Base-by-base conservation (phyloP, 2,888 invertebrate species). In the Synergus gifuensis region DNA sequence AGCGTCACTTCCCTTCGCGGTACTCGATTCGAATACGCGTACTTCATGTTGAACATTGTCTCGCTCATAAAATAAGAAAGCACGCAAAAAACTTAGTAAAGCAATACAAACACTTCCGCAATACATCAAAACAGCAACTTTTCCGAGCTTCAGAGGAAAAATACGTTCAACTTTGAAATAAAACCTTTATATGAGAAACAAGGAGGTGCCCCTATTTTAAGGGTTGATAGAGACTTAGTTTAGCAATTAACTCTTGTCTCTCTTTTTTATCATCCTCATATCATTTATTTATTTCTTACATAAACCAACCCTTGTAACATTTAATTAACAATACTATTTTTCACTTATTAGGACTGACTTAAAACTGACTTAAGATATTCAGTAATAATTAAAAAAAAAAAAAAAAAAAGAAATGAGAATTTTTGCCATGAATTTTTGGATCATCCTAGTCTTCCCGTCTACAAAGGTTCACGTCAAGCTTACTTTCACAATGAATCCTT, bases 31-130 rank as follows among this genome's bases (percentile, higher is more conserved):
- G 73, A 73, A 73, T 73, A n/a, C 73, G 40, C 54, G 73, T 73
- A 73, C 69, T 73, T 73, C 73, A 36, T 73, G 54, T 73, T 54
- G 73, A 73, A 73, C 73, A 73, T 73, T 54, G 73, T 73, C 16
- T 54, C 73, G 28, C 8, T 36, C 36, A 73, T 73, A 73, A 73
- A 73, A 73, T 54, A 18, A 67, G 46, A 46, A 73, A 73, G n/a
- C 22, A 22, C 60, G 2, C 60, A 73, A 73, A 73, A 36, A 73
- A 73, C 54, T 73, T 54, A 54, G 54, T 58, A 58, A 54, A 73
- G 11, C 36, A 16, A 11, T 22, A n/a, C 49, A 73, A 73, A 40
- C 54, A 54, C 49, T 69, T 36, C 28, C 28, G 28, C 49, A 28
- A 49, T 46, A 69, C 49, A 69, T 28, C 36, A 46, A 69, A 69